Base-by-base conservation (phyloP, 2,797 vertebrate species). In the Sebastes itinus region DNA sequence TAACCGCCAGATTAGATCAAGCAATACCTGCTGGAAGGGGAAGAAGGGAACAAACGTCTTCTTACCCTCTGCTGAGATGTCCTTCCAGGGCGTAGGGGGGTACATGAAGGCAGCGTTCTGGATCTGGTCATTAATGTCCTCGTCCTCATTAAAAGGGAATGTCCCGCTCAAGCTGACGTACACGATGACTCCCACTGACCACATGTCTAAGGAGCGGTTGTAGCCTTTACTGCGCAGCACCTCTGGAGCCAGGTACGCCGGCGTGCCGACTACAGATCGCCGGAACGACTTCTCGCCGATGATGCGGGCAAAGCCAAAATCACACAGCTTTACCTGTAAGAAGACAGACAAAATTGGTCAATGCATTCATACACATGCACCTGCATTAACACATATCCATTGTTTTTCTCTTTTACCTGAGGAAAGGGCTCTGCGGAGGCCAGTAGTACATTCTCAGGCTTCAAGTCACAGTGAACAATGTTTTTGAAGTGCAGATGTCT, bases 81-180 rank as follows among this genome's bases (percentile, higher is more conserved):
- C 98, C 92, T 96, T 98, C 98, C 98, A 99, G 61, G 98, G 98
- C 54, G 97, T 96, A 35, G 98, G 96, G 10, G 98, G 98, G 91
- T 99, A 99, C 98, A 99, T 99, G 94, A 99, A 99, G 2, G 97
- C 98, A 80, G 98, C 98, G 4, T 99, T 99, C 95, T 99, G 97
- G 89, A 99, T 99, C 93, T 99, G 98, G 89, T 99, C 98, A 6
- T 98, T 99, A 84, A 99, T 99, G 91, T 99, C 98, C 92, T 99
- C 98, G 64, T 99, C 98, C 90, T 99, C 98, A 20, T 99, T 99
- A 83, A 99, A 99, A 5, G 98, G 98, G 92, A 99, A 99, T 0
- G 98, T 99, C 79, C 98, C 98, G 66, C 98, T 99, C 84, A 99
- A 94, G 94, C 98, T 99, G 82, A 99, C 98, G 1, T 99, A 99